A percentile compares a stretch with the other conserved stretches of the same genome.
phyloP scores from a whole-genome alignment of 2,888 invertebrate genomes.

The Nasonia oneida region DNA sequence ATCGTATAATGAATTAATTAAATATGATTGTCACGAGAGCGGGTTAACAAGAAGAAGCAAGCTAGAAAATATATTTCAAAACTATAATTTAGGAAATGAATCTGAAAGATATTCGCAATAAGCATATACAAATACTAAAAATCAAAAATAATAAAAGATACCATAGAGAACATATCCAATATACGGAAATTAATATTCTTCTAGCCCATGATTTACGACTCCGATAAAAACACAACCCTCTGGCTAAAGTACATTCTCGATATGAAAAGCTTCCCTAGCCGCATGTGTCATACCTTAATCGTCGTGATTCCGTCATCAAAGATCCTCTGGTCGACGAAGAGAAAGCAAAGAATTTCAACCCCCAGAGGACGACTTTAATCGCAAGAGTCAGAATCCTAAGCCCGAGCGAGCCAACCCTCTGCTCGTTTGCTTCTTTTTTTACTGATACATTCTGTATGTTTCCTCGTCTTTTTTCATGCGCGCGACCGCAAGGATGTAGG shows the following conservation, averaged over 20 bases:
- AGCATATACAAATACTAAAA: too few species aligned
- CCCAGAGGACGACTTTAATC: not conserved
- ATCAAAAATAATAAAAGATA: too few species aligned
- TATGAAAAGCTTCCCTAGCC: not conserved
- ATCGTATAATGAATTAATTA: too few species aligned
- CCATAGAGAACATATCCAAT: not conserved
- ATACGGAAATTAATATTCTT: not conserved
- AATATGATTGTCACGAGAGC: too few species aligned
- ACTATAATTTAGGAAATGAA: too few species aligned
- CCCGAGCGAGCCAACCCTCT: not conserved
- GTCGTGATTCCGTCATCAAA: constrained; percentile 7
- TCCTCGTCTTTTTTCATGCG: not conserved
- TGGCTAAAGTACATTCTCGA: not conserved
- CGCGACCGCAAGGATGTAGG: not conserved
- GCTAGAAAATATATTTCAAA: too few species aligned
- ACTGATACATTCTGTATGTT: not conserved
- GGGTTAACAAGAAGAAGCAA: too few species aligned
- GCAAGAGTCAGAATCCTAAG: not conserved
- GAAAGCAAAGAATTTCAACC: not conserved
- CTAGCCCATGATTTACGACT: not conserved
- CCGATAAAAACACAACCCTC: not conserved
- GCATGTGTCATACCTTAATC: not conserved
- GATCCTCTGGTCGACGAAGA: not conserved
- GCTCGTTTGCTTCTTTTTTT: not conserved
- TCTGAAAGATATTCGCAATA: too few species aligned